Evolutionary conservation across 2,113 vertebrate genomes (phyloP).

Genomic region (Heterotilapia buettikoferi): DNA sequence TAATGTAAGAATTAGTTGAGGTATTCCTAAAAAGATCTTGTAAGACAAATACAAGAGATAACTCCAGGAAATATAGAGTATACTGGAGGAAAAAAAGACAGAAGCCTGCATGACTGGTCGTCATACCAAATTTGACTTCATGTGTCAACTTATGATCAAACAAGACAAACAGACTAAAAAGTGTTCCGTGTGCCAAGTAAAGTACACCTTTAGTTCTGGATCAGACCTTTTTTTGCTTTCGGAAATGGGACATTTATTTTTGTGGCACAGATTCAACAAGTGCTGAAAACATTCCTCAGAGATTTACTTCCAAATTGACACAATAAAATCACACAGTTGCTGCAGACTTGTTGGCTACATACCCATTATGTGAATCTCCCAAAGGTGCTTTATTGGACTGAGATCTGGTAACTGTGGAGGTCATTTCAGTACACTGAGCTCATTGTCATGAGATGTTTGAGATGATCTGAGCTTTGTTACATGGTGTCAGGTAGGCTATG

Average conservation of each 20-base stretch:
- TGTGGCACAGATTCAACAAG: neutral
- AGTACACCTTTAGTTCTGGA: neutral
- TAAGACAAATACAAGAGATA: rapidly evolving
- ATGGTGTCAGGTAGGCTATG: neutral
- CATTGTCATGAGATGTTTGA: neutral
- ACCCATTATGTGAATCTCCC: neutral
- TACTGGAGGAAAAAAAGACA: neutral
- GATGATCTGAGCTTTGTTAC: neutral
- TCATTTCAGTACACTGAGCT: neutral
- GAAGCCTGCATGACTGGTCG: neutral
- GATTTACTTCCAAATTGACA: neutral
- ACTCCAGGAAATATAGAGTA: neutral
- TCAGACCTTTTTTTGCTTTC: neutral
- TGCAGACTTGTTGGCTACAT: neutral
- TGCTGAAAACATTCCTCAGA: neutral
- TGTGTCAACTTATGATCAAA: neutral
- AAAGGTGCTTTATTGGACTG: neutral
- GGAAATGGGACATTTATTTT: neutral
- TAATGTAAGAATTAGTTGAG: neutral
- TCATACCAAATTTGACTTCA: neutral
- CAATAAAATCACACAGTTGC: neutral
- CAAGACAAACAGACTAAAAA: neutral
- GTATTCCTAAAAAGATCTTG: neutral
- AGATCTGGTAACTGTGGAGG: neutral
- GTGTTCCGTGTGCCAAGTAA: neutral